phyloP scores from a whole-genome alignment of 1,140 invertebrate genomes.

The Tetragnatha versicolor region DNA sequence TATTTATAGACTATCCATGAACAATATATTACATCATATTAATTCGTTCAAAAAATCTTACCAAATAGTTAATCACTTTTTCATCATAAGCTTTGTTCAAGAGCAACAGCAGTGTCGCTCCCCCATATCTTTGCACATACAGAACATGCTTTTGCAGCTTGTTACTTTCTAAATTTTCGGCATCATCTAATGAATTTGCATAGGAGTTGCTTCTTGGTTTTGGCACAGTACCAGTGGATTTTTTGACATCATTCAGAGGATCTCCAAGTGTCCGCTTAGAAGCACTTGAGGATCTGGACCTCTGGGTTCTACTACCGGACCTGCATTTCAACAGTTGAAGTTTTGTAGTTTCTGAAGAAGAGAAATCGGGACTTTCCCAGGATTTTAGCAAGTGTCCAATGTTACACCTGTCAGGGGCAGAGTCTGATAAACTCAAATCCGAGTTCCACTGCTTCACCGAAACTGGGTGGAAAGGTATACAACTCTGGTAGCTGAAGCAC shows the following conservation, averaged over 20 bases:
- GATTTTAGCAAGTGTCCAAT: background rate
- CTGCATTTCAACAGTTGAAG: constrained; percentile 24
- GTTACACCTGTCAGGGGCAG: background rate
- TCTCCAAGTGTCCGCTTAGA: background rate
- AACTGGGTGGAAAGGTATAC: background rate
- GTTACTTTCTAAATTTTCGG: constrained; percentile 5
- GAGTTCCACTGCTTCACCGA: constrained; percentile 30
- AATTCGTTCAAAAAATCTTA: background rate
- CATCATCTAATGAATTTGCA: background rate
- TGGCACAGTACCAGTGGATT: background rate
- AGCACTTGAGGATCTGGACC: background rate
- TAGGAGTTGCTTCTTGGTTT: background rate
- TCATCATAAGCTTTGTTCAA: constrained; percentile 32
- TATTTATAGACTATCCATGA: no score
- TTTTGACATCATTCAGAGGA: no score
- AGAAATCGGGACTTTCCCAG: background rate
- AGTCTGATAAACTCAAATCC: background rate
- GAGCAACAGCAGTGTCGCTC: constrained; percentile 8
- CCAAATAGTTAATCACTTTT: constrained; percentile 24
- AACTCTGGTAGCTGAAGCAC: background rate
- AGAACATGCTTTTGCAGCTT: constrained; percentile 30
- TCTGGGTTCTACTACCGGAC: background rate
- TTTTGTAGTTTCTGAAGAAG: background rate
- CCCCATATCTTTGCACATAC: constrained; percentile 34
- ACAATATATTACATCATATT: background rate